A percentile compares a stretch with the other conserved stretches of the same genome.
phyloP scores from a whole-genome alignment of 2,797 vertebrate genomes.

The Parotocinclus haroldoi region DNA sequence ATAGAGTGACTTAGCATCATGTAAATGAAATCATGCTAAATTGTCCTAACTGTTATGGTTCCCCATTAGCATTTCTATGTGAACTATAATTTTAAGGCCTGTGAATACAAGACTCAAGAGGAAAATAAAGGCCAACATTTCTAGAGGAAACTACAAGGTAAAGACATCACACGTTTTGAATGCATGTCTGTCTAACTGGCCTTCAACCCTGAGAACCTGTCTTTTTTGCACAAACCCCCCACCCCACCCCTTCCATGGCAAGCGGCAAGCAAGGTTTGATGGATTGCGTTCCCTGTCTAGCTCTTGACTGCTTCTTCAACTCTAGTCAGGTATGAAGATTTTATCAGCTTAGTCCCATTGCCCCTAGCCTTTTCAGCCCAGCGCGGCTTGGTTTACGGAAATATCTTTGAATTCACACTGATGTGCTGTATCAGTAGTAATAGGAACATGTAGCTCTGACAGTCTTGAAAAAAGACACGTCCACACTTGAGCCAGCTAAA shows the following conservation, averaged over 20 bases:
- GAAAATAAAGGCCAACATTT: conserved; percentile 22
- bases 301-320: conserved; percentile 56
- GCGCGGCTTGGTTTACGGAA: conserved; percentile 44
- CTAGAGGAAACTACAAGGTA: conserved; percentile 13
- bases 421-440: conserved; percentile 32
- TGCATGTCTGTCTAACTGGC: conserved; percentile 36
- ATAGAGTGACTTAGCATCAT: not conserved
- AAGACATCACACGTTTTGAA: conserved; percentile 30
- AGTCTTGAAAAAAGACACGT: conserved; percentile 12
- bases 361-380: conserved; percentile 47
- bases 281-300: conserved; percentile 55
- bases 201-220: conserved; percentile 45
- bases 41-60: not conserved
- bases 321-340: conserved; percentile 60
- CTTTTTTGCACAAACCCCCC: conserved; percentile 38
- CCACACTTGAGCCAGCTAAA: not conserved
- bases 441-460: conserved; percentile 32
- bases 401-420: conserved; percentile 42
- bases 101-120: conserved; percentile 8
- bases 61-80: not conserved
- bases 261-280: conserved; percentile 49
- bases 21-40: conserved; percentile 6
- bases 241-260: conserved; percentile 22
- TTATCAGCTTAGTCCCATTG: conserved; percentile 52
- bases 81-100: not conserved